Percentiles rank a stretch among this genome's conserved stretches.
phyloP scores from a whole-genome alignment of 1,140 invertebrate species.

The Chionoecetes opilio region DNA sequence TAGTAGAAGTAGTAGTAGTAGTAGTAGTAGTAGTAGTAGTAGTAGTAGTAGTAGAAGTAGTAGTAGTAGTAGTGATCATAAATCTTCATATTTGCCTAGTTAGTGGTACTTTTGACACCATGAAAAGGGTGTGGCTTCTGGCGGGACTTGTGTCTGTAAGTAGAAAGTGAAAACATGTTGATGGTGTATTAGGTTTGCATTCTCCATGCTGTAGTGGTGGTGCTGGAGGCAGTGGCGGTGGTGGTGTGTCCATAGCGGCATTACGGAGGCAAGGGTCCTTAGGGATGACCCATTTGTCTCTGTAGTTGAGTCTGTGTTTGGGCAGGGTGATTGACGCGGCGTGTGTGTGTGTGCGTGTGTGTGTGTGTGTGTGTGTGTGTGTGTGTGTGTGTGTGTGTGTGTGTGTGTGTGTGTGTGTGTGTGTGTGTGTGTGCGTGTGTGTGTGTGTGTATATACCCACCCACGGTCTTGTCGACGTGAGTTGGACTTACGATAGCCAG shows the following conservation, averaged over 20 bases:
- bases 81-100: background rate
- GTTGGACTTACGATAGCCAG: too few species aligned
- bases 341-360: background rate
- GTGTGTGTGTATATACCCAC: too few species aligned
- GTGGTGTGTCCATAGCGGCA: background rate
- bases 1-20: background rate
- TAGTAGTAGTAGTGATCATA: background rate
- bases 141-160: background rate
- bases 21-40: background rate
- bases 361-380: too few species aligned
- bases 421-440: too few species aligned
- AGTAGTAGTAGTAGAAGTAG: background rate
- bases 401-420: too few species aligned
- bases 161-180: background rate
- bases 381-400: too few species aligned
- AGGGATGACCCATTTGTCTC: background rate
- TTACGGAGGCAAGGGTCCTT: background rate
- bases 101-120: background rate
- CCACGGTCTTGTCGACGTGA: too few species aligned
- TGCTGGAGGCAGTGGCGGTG: slow-evolving; percentile 1
- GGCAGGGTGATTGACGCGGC: background rate
- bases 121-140: background rate
- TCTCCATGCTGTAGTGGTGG: background rate
- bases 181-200: background rate
- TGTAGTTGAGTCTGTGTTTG: background rate